These are phyloP conservation scores for Macrotrachela quadricornifera DNA, from an alignment of 1,140 invertebrate genomes.

Conservation along the genomic window DNA sequence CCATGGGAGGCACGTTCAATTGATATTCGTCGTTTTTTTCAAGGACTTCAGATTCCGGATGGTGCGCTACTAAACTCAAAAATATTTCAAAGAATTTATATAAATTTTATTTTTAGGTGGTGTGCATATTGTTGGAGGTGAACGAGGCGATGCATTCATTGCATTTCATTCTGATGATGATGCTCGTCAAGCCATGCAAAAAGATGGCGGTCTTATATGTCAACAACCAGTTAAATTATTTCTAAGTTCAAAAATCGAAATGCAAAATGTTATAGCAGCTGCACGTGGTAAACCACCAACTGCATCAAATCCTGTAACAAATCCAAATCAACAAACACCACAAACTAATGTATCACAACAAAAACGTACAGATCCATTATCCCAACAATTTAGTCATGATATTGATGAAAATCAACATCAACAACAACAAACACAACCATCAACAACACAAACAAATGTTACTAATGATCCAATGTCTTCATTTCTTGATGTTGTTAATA, in stretches of 20 bases:
- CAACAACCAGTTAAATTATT: conserved; percentile 64
- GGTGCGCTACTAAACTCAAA: too few relatives aligned
- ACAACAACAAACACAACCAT: too few relatives aligned
- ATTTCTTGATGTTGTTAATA: too few relatives aligned
- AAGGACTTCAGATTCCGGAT: conserved; percentile 77
- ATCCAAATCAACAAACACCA: too few relatives aligned
- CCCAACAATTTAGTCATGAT: too few relatives aligned
- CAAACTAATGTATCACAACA: too few relatives aligned
- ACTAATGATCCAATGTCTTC: too few relatives aligned
- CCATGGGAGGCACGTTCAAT: conserved; percentile 85
- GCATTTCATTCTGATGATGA: conserved; percentile 94
- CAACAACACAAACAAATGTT: too few relatives aligned
- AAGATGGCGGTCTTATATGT: conserved; percentile 64
- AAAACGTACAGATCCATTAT: too few relatives aligned
- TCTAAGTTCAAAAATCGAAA: conserved; percentile 74
- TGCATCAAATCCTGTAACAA: too few relatives aligned
- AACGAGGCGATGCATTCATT: conserved; percentile 91
- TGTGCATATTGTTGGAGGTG: conserved; percentile 91
- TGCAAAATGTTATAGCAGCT: conserved; percentile 52
- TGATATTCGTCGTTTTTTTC: conserved; percentile 86
- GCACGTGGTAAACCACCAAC: conserved; percentile 11
- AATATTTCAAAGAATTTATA: too few relatives aligned
- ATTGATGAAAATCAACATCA: too few relatives aligned
- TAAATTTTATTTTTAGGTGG: conserved; percentile 37
- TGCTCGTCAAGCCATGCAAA: conserved; percentile 75